Evolutionary conservation across 2,888 invertebrate genomes (phyloP).

Genomic region (Ceraclea dissimilis): DNA sequence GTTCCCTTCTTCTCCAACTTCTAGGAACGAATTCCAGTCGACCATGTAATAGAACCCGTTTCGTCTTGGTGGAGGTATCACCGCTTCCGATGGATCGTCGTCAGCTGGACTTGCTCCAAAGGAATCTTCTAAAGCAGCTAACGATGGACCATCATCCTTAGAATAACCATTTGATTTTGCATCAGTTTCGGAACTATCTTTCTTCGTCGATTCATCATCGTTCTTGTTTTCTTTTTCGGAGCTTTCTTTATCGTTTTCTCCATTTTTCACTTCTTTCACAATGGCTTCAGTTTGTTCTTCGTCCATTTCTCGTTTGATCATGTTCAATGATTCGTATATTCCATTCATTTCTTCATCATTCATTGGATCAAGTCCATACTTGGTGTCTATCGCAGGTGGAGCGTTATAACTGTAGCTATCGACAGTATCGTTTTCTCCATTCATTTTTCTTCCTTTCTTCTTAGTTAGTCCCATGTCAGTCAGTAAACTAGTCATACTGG

Average conservation of each 20-base stretch:
- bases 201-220: background rate
- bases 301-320: conserved; percentile 41
- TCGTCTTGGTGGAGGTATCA: conserved; percentile 57
- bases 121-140: conserved; percentile 66
- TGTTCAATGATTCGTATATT: conserved; percentile 34
- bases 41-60: conserved; percentile 79
- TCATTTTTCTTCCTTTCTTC: conserved; percentile 26
- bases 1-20: conserved; percentile 67
- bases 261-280: background rate
- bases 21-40: conserved; percentile 81
- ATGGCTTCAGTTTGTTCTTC: conserved; percentile 25
- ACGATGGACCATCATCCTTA: conserved; percentile 37
- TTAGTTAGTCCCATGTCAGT: conserved; percentile 33
- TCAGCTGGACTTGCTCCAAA: conserved; percentile 61
- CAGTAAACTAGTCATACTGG: conserved; percentile 32
- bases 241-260: background rate
- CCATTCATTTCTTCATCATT: conserved; percentile 30
- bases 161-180: background rate
- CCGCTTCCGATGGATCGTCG: conserved; percentile 50
- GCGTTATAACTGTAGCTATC: conserved; percentile 43
- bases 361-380: conserved; percentile 37
- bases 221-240: background rate
- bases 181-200: background rate
- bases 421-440: conserved; percentile 45
- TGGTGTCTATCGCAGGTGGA: conserved; percentile 36